These are phyloP conservation scores for Synergus japonicus DNA, from an alignment of 2,888 invertebrate species.

Conservation along the genomic window DNA sequence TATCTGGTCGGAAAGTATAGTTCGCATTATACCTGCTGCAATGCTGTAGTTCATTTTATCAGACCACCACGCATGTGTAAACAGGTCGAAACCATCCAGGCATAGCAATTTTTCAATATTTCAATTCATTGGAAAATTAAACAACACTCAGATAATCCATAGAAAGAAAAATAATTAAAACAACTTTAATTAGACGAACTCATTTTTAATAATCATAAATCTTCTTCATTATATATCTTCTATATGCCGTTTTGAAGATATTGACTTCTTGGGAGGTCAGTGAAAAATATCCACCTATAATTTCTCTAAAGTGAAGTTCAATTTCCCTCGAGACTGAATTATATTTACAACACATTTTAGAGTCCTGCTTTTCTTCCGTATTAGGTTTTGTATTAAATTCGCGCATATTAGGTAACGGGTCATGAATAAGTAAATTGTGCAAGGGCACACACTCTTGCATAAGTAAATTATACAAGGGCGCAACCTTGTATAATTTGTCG, in stretches of 20 bases:
- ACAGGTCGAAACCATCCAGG: conserved; percentile 29
- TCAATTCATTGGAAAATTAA: neutral
- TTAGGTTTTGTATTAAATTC: neutral
- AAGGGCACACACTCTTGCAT: conserved; percentile 27
- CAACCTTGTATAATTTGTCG: conserved; percentile 25
- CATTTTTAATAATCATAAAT: too few relatives aligned
- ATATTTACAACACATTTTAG: conserved; percentile 9
- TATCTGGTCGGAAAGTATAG: conserved; percentile 26
- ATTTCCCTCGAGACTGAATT: conserved; percentile 1
- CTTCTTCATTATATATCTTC: too few relatives aligned
- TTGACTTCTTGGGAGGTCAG: conserved; percentile 4
- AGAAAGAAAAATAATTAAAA: too few relatives aligned
- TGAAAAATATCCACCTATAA: neutral
- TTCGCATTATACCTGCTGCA: conserved; percentile 25
- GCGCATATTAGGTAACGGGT: conserved; percentile 8
- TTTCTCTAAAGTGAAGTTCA: neutral
- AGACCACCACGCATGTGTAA: conserved; percentile 20
- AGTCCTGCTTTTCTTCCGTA: conserved; percentile 28
- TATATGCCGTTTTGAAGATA: conserved; percentile 8
- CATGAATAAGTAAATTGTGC: conserved; percentile 20
- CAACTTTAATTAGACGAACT: too few relatives aligned
- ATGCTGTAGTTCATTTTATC: conserved; percentile 11
- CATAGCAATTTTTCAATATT: neutral
- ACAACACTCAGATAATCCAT: neutral
- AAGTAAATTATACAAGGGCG: conserved; percentile 32